phyloP scores from a whole-genome alignment of 2,797 vertebrate genomes.

The Artibeus jamaicensis region DNA sequence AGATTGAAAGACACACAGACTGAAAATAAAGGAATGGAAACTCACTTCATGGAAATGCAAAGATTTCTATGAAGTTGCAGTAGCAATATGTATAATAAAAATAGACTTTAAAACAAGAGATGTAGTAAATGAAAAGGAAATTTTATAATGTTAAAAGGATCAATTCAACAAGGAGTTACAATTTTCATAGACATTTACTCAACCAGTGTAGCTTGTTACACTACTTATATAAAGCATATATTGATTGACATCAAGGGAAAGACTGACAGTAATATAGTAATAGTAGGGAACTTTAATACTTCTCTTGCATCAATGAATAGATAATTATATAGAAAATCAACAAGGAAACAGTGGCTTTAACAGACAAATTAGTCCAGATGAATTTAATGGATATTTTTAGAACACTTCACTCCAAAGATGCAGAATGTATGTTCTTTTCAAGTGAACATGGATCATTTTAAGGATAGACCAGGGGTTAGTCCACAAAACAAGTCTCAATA shows the following conservation, averaged over 20 bases:
- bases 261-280: background rate
- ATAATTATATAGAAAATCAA: background rate
- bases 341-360: background rate
- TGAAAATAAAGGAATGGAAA: background rate
- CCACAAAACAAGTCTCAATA: background rate
- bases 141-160: background rate
- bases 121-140: background rate
- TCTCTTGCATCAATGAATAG: background rate
- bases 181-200: background rate
- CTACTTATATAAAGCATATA: background rate
- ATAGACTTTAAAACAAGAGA: background rate
- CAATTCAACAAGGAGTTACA: background rate
- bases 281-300: background rate
- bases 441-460: background rate
- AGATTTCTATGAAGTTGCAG: background rate
- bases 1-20: background rate
- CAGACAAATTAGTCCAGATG: background rate
- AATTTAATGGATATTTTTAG: background rate
- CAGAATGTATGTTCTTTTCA: background rate
- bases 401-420: background rate
- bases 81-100: background rate
- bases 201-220: background rate
- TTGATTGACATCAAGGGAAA: background rate
- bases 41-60: background rate
- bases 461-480: background rate